phyloP scores from a whole-genome alignment of 2,888 invertebrate genomes.

The Apodemia hepburni region DNA sequence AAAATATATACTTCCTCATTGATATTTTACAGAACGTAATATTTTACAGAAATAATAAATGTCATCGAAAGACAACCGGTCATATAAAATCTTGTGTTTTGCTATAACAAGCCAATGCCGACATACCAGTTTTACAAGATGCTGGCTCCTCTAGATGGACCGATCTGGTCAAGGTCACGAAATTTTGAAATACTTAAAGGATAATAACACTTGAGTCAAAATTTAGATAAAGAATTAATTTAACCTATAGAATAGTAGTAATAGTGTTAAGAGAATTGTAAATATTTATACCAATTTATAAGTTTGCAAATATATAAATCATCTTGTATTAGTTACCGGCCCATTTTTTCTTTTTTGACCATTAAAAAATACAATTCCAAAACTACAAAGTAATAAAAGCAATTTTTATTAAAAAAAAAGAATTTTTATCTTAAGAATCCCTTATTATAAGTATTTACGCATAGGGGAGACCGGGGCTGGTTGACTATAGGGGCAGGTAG shows the following conservation, averaged over 20 bases:
- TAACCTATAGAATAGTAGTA: background rate
- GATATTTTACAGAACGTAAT: background rate
- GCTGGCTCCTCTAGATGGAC: slow-evolving; percentile 4
- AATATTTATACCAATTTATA: too few relatives aligned
- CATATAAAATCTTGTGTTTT: background rate
- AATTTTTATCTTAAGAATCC: too few relatives aligned
- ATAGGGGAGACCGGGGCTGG: too few relatives aligned
- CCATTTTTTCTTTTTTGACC: too few relatives aligned
- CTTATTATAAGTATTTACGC: too few relatives aligned
- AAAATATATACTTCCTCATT: slow-evolving; percentile 2
- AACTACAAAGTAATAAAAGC: too few relatives aligned
- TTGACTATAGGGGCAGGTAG: too few relatives aligned
- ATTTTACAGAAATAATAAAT: slow-evolving; percentile 2
- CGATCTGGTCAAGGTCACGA: slow-evolving; percentile 12
- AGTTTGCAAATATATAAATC: too few relatives aligned
- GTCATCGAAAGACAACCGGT: background rate
- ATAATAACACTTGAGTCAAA: background rate
- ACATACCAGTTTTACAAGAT: slow-evolving; percentile 11
- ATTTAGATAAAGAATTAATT: background rate
- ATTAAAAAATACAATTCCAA: too few relatives aligned
- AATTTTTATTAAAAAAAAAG: too few relatives aligned
- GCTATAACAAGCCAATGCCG: slow-evolving; percentile 5
- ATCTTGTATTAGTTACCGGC: too few relatives aligned
- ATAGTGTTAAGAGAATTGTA: too few relatives aligned
- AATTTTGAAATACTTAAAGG: background rate